Conservation (phyloP, 92 coral and sea anemone species). For the Epizoanthus fatuus region DNA sequence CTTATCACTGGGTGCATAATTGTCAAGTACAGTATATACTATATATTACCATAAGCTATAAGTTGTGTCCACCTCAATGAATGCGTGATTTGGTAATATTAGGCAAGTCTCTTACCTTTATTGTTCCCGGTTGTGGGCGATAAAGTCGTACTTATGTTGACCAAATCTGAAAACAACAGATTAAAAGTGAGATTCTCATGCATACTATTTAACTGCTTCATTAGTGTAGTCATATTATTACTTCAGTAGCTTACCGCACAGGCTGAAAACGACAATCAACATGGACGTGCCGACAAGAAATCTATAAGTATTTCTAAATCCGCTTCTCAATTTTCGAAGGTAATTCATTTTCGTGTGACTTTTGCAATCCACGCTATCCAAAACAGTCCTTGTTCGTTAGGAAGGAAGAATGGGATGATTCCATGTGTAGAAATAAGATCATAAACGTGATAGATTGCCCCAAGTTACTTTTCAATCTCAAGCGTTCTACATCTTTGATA, state of each 20-base stretch:
- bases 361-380: not conserved
- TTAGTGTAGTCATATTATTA: not conserved
- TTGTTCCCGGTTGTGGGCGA: conserved; percentile 1
- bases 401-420: not conserved
- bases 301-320: not conserved
- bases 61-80: not conserved
- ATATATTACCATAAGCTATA: not conserved
- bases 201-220: no score
- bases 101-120: conserved; percentile 1
- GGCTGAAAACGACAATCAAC: not conserved
- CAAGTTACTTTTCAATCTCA: not conserved
- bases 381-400: not conserved
- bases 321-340: not conserved
- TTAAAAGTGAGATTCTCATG: not conserved
- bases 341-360: conserved; percentile 16
- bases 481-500: not conserved
- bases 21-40: not conserved
- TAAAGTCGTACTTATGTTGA: not conserved
- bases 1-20: not conserved
- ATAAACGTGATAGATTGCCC: not conserved
- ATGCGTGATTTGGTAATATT: conserved; percentile 27
- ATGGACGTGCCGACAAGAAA: conserved; percentile 20
- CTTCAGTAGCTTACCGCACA: conserved; percentile 16
- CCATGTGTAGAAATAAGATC: not conserved
- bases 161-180: conserved; percentile 14